These are phyloP conservation scores for Apistogramma diplotaenia DNA, from an alignment of 2,113 vertebrate species.

Conservation along the genomic window DNA sequence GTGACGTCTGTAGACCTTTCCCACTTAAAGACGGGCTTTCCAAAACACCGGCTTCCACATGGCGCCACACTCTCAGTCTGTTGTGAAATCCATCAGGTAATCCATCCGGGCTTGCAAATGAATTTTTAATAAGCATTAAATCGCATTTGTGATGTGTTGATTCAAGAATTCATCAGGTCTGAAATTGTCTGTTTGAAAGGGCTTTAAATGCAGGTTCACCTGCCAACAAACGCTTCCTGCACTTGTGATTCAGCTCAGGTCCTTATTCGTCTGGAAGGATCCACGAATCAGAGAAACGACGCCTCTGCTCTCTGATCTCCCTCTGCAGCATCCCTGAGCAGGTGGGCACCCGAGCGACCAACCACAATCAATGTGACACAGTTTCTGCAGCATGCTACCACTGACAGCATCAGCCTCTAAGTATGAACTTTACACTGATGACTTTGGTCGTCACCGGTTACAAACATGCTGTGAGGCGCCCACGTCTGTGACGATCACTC, in stretches of 20 bases:
- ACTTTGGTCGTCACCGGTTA: background rate
- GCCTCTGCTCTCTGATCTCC: no score
- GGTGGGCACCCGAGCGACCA: no score
- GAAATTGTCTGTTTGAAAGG: background rate
- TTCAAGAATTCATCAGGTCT: background rate
- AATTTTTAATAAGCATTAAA: background rate
- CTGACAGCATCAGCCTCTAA: background rate
- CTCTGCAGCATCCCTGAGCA: no score
- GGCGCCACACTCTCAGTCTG: background rate
- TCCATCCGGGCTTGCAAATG: background rate
- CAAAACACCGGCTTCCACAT: background rate
- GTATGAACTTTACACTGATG: background rate
- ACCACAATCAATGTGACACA: background rate
- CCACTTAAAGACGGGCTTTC: background rate
- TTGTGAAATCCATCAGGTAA: background rate
- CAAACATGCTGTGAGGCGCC: background rate
- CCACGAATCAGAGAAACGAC: no score
- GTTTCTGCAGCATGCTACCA: background rate
- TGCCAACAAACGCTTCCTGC: background rate
- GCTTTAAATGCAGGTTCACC: background rate
- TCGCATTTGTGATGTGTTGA: background rate
- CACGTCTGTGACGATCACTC: background rate
- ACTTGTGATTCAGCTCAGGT: accelerated
- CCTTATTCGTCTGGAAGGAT: no score
- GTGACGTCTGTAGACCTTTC: background rate